Conservation (phyloP, 2,113 vertebrate genomes). For the Pogona vitticeps region DNA sequence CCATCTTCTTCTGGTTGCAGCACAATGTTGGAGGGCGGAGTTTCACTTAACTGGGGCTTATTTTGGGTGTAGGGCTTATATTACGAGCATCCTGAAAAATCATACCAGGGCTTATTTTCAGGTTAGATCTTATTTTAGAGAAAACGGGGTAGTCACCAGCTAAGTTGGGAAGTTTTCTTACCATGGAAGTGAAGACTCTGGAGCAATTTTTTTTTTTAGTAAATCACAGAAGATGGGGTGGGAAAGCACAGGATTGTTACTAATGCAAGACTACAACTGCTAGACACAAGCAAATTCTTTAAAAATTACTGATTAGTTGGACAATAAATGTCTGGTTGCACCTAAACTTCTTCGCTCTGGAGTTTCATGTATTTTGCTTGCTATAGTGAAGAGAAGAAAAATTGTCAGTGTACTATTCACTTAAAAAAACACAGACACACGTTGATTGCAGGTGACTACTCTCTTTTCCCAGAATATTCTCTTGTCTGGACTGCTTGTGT, state of each 20-base stretch:
- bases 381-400: constrained; percentile 19
- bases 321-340: neutral
- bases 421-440: constrained; percentile 51
- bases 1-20: too few relatives aligned
- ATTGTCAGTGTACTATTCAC: constrained; percentile 41
- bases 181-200: neutral
- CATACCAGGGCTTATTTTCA: too few relatives aligned
- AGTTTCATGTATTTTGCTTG: constrained; percentile 38
- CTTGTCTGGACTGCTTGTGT: constrained; percentile 40
- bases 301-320: neutral
- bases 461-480: constrained; percentile 49
- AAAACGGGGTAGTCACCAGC: neutral
- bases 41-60: too few relatives aligned
- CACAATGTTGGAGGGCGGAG: too few relatives aligned
- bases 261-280: neutral
- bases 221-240: neutral
- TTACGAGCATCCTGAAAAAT: too few relatives aligned
- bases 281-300: neutral
- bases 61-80: too few relatives aligned
- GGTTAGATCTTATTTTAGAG: too few relatives aligned
- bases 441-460: constrained; percentile 48
- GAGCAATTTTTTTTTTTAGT: too few relatives aligned
- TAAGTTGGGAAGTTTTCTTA: neutral
- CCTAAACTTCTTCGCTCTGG: constrained; percentile 27
- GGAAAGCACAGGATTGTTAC: neutral